A percentile compares a stretch with the other conserved stretches of the same genome.
phyloP scores from a whole-genome alignment of 2,113 vertebrate genomes.

The Podarcis raffonei region DNA sequence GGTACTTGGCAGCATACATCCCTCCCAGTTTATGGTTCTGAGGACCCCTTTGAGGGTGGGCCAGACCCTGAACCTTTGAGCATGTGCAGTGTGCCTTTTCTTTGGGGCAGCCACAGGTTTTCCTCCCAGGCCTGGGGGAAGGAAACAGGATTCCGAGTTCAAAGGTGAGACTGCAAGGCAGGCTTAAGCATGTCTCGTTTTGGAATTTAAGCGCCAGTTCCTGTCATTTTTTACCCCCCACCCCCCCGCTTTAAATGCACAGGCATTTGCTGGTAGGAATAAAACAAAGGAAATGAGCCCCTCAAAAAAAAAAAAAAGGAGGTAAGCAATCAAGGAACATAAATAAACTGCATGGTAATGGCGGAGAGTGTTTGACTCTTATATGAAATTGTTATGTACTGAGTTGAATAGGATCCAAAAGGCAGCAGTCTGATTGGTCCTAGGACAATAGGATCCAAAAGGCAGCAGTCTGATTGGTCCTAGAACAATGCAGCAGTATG shows the following conservation, averaged over 20 bases:
- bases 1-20: too few species aligned
- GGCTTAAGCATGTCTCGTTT: neutral
- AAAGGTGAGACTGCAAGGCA: neutral
- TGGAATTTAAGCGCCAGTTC: neutral
- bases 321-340: constrained; percentile 61
- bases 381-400: too few species aligned
- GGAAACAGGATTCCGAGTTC: constrained; percentile 16
- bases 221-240: neutral
- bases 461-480: too few species aligned
- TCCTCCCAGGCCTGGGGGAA: neutral
- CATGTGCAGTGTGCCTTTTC: neutral
- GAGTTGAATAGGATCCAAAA: too few species aligned
- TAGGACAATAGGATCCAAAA: too few species aligned
- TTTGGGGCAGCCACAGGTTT: neutral
- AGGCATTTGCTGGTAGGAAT: constrained; percentile 14
- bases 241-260: neutral
- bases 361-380: constrained; percentile 56
- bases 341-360: constrained; percentile 67
- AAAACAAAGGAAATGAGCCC: constrained; percentile 67
- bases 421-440: too few species aligned
- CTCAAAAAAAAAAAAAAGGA: constrained; percentile 22
- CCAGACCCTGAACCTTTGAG: neutral
- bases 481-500: too few species aligned
- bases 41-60: neutral
- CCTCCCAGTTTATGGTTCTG: neutral